Base-by-base conservation (phyloP, 2,888 invertebrate genomes). In the Tenodera sinensis region DNA sequence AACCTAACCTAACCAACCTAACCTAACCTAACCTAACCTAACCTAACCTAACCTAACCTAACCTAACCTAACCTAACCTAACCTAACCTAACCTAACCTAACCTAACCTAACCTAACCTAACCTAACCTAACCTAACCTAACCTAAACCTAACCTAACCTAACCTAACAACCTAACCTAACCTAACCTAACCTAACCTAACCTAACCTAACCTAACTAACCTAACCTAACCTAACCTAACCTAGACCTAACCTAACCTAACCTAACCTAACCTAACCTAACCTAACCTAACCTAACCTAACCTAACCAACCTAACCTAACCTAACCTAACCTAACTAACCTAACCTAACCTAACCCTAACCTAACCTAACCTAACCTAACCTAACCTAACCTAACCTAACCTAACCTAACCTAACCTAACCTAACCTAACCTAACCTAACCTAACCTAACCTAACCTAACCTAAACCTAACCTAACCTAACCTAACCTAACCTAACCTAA, bases 81-180 rank as follows among this genome's bases (percentile, higher is more conserved):
- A 92, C 92, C 92, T 92, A 92, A 92, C 92, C 92, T 92, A 92
- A 91, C 92, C 91, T 89, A 91, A 87, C 90, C 34, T 34, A 90
- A 91, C 90, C 90, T 89, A 88, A 88, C 90, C 89, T 86, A 89
- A 90, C 89, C 84, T 81, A 90, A 87, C 90, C 88, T 87, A 90
- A 86, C 87, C 87, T 83, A 83, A 81, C 90, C 83, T 42, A 90
- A 89, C 84, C 89, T 86, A 91, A 25, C 30, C 47, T 85, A 34
- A 28, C 85, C 28, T 86, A 34, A 42, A 42, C 42, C 42, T 42
- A 42, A 42, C 42, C 42, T 42, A 42, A 42, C 42, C 42, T 42
- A 42, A 30, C 91, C 91, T 90, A 91, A 91, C 34, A 91, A 54
- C 89, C 71, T 47, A 90, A 83, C 90, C 83, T n/a, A 90, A 85